Percentiles rank a stretch among this genome's conserved stretches.
These are phyloP conservation scores for Actinemys pallida DNA, from an alignment of 2,113 vertebrate genomes.

Conservation along the genomic window DNA sequence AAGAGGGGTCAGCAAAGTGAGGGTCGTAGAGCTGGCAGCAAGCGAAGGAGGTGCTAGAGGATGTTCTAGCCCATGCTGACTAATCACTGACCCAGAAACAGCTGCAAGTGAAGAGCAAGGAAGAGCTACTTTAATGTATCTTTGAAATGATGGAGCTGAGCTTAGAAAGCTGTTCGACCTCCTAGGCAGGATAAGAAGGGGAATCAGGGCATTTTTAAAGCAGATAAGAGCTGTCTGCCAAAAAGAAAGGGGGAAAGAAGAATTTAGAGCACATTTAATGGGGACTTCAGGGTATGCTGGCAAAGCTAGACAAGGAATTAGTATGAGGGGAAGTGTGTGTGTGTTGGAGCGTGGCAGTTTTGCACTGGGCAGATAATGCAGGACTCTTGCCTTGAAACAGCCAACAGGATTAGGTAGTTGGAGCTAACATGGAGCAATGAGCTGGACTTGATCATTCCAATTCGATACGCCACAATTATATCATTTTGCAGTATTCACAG, in stretches of 20 bases:
- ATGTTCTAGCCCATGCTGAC: not conserved
- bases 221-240: conserved; percentile 54
- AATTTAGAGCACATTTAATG: conserved; percentile 15
- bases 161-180: conserved; percentile 53
- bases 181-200: conserved; percentile 48
- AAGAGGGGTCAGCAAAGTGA: not conserved
- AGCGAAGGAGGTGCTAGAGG: not conserved
- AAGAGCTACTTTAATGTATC: conserved; percentile 26
- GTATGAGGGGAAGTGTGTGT: not conserved
- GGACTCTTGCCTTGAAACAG: not conserved
- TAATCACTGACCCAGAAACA: not conserved
- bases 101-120: conserved; percentile 24
- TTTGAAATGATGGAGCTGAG: conserved; percentile 59
- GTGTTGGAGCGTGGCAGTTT: not conserved
- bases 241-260: not conserved
- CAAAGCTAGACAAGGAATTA: not conserved
- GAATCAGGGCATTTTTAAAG: conserved; percentile 49
- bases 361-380: not conserved
- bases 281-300: not conserved
- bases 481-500: rapidly evolving
- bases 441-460: not conserved
- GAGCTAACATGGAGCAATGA: not conserved
- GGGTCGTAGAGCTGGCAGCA: not conserved
- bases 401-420: not conserved
- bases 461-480: not conserved